Evolutionary conservation across 2,797 vertebrate genomes (phyloP).

Genomic region (Epinephelus awoara): DNA sequence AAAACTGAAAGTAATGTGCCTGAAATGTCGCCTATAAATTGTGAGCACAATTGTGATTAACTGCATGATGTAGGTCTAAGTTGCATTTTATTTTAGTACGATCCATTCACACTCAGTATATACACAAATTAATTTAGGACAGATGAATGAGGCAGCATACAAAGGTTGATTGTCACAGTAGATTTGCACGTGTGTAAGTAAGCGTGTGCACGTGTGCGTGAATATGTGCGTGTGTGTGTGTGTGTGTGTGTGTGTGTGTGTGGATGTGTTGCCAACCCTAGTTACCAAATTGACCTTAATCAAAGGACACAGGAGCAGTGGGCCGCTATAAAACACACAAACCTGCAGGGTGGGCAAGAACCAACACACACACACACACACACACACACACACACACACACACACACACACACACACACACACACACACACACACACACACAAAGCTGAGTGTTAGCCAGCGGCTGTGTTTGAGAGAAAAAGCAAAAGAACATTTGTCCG

Average conservation of each 20-base stretch:
- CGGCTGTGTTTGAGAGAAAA: conserved; percentile 62
- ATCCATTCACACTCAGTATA: background rate
- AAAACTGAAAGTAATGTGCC: background rate
- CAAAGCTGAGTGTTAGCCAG: conserved; percentile 40
- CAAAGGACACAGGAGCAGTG: conserved; percentile 72
- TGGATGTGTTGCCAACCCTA: conserved; percentile 47
- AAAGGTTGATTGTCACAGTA: conserved; percentile 2
- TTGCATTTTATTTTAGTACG: too few relatives aligned
- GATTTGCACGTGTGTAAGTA: background rate
- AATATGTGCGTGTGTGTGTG: conserved; percentile 7
- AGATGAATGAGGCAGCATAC: background rate
- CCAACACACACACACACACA: conserved; percentile 29
- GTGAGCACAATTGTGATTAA: background rate
- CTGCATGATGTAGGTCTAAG: too few relatives aligned
- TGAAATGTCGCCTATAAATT: background rate
- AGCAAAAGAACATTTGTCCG: conserved; percentile 71
- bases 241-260: conserved; percentile 16
- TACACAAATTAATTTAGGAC: background rate
- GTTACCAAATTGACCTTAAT: conserved; percentile 75
- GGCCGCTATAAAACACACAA: conserved; percentile 62
- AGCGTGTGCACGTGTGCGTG: background rate
- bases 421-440: conserved; percentile 26
- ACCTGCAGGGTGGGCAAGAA: conserved; percentile 59
- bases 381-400: conserved; percentile 26
- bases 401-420: conserved; percentile 5